Evolutionary conservation across 2,888 invertebrate species (phyloP), one percentile per base, ranked within the genome.

Genomic region (Andrena marginata): DNA sequence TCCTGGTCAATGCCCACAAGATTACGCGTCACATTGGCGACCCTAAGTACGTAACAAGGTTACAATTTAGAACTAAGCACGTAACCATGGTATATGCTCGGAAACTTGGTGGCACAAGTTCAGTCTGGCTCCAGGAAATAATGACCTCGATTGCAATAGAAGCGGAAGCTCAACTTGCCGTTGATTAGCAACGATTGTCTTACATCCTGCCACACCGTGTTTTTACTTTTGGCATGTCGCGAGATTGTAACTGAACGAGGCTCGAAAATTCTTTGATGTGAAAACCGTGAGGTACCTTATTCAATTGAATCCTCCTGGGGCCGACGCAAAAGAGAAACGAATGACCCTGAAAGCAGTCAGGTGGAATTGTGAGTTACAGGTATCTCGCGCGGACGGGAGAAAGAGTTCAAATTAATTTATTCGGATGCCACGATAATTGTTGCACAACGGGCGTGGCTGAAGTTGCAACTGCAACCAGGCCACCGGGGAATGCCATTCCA

Each of bases 11-110:
- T 84, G 77, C 73, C 86, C 84, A 67, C 65, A 84, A 87, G 85
- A 90, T 90, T 89, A 88, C 84, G 85, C 88, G 84, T 85, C 86
- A 84, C 83, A 86, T 82, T 80, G 87, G 84, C 82, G 59, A 59
- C 59, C 54, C 67, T 78, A 82, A 82, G 76, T 86, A 86, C 70
- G 77, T 85, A 86, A 86, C 86, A 80, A 86, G 77, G 80, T 86
- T 86, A 86, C 75, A 85, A 82, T 82, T 84, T 74, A 59, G 83
- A 78, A 68, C 74, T 60, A 64, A 73, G 59, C 62, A 67, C 56
- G 76, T 76, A 76, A 63, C 60, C 33, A 10, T 60, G 33, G 59
- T 74, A 26, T 63, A 69, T 20, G 69, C 26, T 48, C 29, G 7
- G 59, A 35, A 78, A 78, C 82, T 68, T 63, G 23, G 49, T 49